Conservation (phyloP, 2,888 invertebrate species). For the Cecidostiba fungosa region DNA sequence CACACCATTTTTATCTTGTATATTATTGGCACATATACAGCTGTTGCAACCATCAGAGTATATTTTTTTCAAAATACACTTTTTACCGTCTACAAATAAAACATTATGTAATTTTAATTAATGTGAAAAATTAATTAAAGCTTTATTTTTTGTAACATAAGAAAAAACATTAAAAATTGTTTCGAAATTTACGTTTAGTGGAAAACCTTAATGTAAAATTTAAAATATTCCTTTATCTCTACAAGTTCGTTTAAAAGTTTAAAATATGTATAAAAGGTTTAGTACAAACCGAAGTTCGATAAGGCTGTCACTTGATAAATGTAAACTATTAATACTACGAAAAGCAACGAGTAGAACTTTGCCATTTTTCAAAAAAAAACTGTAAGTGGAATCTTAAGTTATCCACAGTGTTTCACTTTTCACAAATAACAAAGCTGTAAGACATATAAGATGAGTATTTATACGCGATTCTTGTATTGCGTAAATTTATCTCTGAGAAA, state of each 20-base stretch:
- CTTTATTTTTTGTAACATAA: too few species aligned
- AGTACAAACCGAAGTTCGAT: not conserved
- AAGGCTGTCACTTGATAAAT: not conserved
- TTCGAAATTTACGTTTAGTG: too few species aligned
- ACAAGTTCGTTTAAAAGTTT: not conserved
- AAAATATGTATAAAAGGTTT: not conserved
- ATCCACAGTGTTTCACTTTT: not conserved
- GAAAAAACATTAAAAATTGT: too few species aligned
- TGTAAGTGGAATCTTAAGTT: not conserved
- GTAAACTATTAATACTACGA: not conserved
- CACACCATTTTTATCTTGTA: not conserved
- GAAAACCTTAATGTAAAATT: too few species aligned
- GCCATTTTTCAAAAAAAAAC: not conserved
- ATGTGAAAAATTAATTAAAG: too few species aligned
- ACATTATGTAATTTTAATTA: not conserved
- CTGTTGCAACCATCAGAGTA: slow-evolving; percentile 45
- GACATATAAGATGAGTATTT: not conserved
- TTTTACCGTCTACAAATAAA: not conserved
- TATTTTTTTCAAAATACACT: not conserved
- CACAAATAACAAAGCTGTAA: not conserved
- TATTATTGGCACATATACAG: slow-evolving; percentile 60
- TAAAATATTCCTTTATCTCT: not conserved
- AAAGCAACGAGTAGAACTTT: not conserved
- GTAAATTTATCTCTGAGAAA: not conserved
- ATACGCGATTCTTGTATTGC: not conserved